These are phyloP conservation scores for Habroteleia sp. DNA, from an alignment of 2,888 invertebrate species.

Conservation along the genomic window DNA sequence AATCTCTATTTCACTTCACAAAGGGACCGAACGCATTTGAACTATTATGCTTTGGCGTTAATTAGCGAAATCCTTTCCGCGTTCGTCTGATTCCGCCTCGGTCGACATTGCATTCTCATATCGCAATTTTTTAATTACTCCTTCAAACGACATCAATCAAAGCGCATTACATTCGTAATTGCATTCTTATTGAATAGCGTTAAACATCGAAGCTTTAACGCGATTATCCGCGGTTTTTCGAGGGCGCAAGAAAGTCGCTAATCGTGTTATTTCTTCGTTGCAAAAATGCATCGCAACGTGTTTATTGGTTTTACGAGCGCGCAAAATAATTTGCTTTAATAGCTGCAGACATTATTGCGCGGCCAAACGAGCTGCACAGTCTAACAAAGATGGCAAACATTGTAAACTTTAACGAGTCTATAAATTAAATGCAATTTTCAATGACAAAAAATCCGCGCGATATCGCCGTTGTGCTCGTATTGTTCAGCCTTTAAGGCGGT, in stretches of 20 bases:
- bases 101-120: background rate
- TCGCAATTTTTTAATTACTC: slow-evolving; percentile 6
- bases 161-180: slow-evolving; percentile 1
- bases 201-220: slow-evolving; percentile 5
- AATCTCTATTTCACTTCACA: background rate
- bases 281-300: slow-evolving; percentile 28
- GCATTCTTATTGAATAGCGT: slow-evolving; percentile 1
- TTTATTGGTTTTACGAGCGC: slow-evolving; percentile 35
- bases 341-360: slow-evolving; percentile 18
- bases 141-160: slow-evolving; percentile 14
- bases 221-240: slow-evolving; percentile 2
- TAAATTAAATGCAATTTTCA: slow-evolving; percentile 40
- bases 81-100: background rate
- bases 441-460: slow-evolving; percentile 20
- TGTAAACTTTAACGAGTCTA: slow-evolving; percentile 33
- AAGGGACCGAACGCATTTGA: background rate
- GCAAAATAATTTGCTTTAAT: slow-evolving; percentile 28
- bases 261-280: slow-evolving; percentile 17
- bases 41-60: background rate
- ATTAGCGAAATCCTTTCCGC: background rate
- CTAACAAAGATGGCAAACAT: slow-evolving; percentile 16
- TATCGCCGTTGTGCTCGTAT: slow-evolving; percentile 1
- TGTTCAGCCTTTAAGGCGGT: slow-evolving; percentile 10
- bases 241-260: background rate
- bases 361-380: slow-evolving; percentile 16